Percentiles rank a stretch among this genome's conserved stretches.
Evolutionary conservation across 53 echinoderm and acorn worm species (phyloP).

Genomic region (Astropecten irregularis): DNA sequence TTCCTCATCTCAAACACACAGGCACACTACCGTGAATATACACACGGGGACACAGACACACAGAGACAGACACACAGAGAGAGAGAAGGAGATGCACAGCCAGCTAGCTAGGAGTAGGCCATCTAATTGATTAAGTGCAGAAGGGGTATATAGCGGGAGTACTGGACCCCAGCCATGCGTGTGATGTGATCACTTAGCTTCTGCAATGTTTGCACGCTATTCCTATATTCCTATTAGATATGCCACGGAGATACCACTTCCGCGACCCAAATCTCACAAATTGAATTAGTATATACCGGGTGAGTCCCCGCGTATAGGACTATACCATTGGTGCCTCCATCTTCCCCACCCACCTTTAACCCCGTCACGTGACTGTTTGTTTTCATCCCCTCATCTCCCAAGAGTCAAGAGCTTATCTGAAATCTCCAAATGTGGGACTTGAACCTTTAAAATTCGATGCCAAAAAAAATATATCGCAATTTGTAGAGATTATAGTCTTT

Average conservation of each 20-base stretch:
- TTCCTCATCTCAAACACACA: conserved; percentile 26
- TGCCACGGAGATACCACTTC: conserved; percentile 57
- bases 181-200: conserved; percentile 86
- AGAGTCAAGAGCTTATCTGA: too few relatives aligned
- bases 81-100: too few relatives aligned
- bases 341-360: too few relatives aligned
- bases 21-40: neutral
- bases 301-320: neutral
- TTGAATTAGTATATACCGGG: conserved; percentile 58
- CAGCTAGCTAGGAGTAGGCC: neutral
- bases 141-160: conserved; percentile 32
- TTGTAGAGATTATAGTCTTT: too few relatives aligned
- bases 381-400: too few relatives aligned
- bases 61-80: neutral
- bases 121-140: conserved; percentile 82
- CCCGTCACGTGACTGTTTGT: conserved; percentile 9
- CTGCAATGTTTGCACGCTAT: conserved; percentile 87
- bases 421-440: too few relatives aligned
- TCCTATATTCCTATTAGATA: conserved; percentile 76
- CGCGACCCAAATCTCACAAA: conserved; percentile 68
- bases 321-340: conserved; percentile 18
- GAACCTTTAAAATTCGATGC: too few relatives aligned
- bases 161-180: conserved; percentile 48
- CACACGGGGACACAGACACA: neutral
- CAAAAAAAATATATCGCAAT: too few relatives aligned